phyloP scores from a whole-genome alignment of 1,140 invertebrate species.

The Hycleus phaleratus region DNA sequence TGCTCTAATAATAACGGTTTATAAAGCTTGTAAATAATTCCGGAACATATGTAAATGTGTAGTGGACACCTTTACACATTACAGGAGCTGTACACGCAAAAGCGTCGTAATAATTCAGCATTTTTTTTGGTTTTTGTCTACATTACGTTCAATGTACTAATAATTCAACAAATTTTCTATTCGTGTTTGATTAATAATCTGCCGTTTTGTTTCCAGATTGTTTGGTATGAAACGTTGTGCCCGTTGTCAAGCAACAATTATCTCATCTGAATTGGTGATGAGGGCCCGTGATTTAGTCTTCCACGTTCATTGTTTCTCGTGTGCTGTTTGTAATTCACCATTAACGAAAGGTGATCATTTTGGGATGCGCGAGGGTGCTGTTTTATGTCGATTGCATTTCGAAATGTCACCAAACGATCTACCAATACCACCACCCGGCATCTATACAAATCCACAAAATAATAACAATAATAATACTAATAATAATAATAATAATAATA shows the following conservation, averaged over 20 bases:
- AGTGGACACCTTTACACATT: no score
- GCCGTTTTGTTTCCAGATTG: slow-evolving; percentile 52
- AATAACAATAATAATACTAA: slow-evolving; percentile 34
- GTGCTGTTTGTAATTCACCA: slow-evolving; percentile 78
- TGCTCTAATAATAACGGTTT: no score
- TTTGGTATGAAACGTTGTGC: slow-evolving; percentile 79
- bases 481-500: slow-evolving; percentile 26
- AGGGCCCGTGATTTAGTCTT: slow-evolving; percentile 85
- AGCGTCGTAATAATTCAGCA: no score
- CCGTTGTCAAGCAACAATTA: slow-evolving; percentile 82
- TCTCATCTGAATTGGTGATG: slow-evolving; percentile 93
- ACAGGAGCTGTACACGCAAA: no score
- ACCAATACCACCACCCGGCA: slow-evolving; percentile 47
- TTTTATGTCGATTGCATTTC: slow-evolving; percentile 66
- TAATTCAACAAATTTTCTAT: no score
- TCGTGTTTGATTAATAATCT: neutral
- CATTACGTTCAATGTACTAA: no score
- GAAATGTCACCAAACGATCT: slow-evolving; percentile 58
- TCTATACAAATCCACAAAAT: slow-evolving; percentile 14
- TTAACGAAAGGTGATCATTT: slow-evolving; percentile 89
- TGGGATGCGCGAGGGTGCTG: slow-evolving; percentile 77
- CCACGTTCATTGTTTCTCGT: slow-evolving; percentile 92
- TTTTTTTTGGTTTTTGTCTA: neutral
- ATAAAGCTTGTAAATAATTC: no score
- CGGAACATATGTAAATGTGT: no score